Evolutionary conservation across 2,113 vertebrate species (phyloP).

Genomic region (Chamaea fasciata): DNA sequence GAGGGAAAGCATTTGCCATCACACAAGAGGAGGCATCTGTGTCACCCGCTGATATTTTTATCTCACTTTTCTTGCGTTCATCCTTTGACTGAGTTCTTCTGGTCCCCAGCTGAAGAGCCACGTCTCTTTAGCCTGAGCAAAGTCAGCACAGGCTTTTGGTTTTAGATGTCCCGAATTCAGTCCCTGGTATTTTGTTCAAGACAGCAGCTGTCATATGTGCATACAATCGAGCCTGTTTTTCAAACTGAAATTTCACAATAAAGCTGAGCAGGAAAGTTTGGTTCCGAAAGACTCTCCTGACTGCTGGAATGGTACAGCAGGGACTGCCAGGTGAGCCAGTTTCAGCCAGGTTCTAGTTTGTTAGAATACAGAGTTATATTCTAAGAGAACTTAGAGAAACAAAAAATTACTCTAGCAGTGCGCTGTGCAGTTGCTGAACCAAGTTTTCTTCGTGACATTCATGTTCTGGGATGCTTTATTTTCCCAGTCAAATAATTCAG

Average conservation of each 20-base stretch:
- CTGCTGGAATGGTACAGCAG: not conserved
- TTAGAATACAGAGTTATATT: not conserved
- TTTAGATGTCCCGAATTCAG: not conserved
- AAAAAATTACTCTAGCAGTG: not conserved
- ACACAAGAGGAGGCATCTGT: slow-evolving; percentile 1
- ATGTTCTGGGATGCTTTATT: not conserved
- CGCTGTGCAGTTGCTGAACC: not conserved
- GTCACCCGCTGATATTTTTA: not conserved
- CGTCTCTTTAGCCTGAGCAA: not conserved
- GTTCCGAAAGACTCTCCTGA: not conserved
- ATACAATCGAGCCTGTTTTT: not conserved
- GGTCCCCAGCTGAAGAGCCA: not conserved
- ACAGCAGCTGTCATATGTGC: not conserved
- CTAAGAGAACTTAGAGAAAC: not conserved
- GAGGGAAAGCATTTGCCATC: not conserved
- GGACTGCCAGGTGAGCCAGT: not conserved
- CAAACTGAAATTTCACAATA: not conserved
- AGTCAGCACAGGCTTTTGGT: not conserved
- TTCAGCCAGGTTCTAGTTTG: not conserved
- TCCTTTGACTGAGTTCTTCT: slow-evolving; percentile 1
- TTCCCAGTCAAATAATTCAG: not conserved
- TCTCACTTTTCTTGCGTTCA: not conserved
- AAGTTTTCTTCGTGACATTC: not conserved
- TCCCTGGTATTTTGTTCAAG: not conserved
- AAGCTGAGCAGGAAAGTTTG: not conserved